Conservation (phyloP, 2,888 invertebrate genomes). For the Phania funesta region DNA sequence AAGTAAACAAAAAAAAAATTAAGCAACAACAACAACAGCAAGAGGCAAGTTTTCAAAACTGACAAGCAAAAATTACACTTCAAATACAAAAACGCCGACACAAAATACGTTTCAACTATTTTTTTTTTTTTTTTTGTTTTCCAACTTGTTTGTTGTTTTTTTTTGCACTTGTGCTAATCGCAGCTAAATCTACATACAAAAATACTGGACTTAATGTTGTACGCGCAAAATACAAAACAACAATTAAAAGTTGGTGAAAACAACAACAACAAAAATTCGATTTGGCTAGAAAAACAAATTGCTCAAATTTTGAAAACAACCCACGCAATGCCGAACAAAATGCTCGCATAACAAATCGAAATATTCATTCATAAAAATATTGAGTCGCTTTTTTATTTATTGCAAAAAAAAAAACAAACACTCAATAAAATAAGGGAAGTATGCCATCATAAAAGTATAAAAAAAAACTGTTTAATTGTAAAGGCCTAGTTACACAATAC, state of each 20-base stretch:
- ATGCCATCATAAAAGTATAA: not conserved
- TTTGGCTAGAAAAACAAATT: not conserved
- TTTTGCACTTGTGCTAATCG: constrained; percentile 36
- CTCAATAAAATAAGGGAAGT: constrained; percentile 25
- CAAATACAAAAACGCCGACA: constrained; percentile 63
- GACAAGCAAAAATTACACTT: constrained; percentile 63
- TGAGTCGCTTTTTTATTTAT: not conserved
- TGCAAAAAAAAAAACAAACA: not conserved
- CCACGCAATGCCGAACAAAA: constrained; percentile 26
- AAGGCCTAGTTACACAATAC: too few relatives aligned
- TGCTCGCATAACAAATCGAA: not conserved
- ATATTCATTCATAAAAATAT: constrained; percentile 56
- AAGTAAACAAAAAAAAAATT: not conserved
- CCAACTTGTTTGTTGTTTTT: constrained; percentile 9
- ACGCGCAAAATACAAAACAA: not conserved
- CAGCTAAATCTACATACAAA: constrained; percentile 41
- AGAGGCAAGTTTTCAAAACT: constrained; percentile 58
- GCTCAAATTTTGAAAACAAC: constrained; percentile 20
- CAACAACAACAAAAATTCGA: not conserved
- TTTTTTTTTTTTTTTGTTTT: not conserved
- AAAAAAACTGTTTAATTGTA: not conserved
- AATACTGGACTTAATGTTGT: not conserved
- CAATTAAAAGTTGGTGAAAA: not conserved
- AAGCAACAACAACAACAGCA: constrained; percentile 8
- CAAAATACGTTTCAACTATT: constrained; percentile 24